Evolutionary conservation across 2,797 vertebrate genomes (phyloP).

Genomic region (Luscinia megarhynchos): DNA sequence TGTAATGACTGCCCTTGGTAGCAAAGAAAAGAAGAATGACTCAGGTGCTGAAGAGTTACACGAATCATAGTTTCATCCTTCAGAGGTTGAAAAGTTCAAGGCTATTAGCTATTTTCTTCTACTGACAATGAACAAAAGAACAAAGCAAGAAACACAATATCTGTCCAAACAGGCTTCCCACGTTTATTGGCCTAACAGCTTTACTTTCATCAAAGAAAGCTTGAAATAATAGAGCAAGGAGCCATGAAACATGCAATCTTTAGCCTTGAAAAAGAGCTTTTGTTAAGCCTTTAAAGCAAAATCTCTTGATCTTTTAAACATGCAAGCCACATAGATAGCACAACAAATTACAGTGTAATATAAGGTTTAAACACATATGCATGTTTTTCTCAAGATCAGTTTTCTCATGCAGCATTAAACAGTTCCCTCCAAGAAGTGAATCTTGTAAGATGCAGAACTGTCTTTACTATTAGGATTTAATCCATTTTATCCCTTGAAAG

Average conservation of each 20-base stretch:
- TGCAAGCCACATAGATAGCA: not conserved
- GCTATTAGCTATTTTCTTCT: constrained; percentile 60
- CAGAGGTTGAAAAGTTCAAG: constrained; percentile 65
- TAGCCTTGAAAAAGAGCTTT: not conserved
- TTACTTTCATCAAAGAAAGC: constrained; percentile 5
- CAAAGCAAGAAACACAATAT: constrained; percentile 41
- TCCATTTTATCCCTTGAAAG: not conserved
- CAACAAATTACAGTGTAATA: not conserved
- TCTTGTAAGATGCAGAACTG: not conserved
- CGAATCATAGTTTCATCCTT: constrained; percentile 58
- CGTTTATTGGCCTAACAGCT: constrained; percentile 12
- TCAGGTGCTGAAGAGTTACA: constrained; percentile 43
- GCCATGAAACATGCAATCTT: not conserved
- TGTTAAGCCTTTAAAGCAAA: not conserved
- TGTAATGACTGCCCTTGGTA: constrained; percentile 46
- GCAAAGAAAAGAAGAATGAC: constrained; percentile 54
- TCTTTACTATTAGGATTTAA: not conserved
- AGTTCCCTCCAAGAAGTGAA: not conserved
- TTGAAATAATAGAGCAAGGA: not conserved
- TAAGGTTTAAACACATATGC: not conserved
- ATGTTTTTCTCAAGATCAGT: not conserved
- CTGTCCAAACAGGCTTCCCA: constrained; percentile 1
- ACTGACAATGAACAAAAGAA: constrained; percentile 51
- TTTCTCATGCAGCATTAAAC: not conserved
- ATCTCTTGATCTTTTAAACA: not conserved